phyloP scores from a whole-genome alignment of 2,113 vertebrate species.

The Hiodon tergisus region DNA sequence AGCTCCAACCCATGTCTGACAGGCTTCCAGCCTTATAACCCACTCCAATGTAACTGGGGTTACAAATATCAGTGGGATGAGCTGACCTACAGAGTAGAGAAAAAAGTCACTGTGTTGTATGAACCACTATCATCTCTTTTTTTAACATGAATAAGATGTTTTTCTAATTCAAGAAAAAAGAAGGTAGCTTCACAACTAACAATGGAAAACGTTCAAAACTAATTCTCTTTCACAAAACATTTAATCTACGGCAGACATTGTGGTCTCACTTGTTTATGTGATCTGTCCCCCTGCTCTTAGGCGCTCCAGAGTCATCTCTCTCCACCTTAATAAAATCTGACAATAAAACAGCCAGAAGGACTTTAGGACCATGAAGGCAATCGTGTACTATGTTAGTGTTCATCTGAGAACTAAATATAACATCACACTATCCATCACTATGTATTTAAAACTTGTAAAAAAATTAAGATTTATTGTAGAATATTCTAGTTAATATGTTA shows the following conservation, averaged over 20 bases:
- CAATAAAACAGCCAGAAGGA: slow-evolving; percentile 23
- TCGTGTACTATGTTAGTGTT: neutral
- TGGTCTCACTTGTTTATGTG: slow-evolving; percentile 46
- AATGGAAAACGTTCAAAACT: too few species aligned
- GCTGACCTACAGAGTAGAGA: slow-evolving; percentile 43
- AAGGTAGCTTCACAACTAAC: neutral
- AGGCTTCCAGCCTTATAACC: slow-evolving; percentile 59
- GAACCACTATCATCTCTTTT: neutral
- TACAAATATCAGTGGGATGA: slow-evolving; percentile 66
- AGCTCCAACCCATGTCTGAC: slow-evolving; percentile 72
- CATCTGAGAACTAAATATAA: too few species aligned
- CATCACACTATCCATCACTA: too few species aligned
- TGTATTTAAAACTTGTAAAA: too few species aligned
- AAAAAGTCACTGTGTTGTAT: neutral
- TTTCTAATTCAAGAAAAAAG: neutral
- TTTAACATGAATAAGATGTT: neutral
- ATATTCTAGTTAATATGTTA: too few species aligned
- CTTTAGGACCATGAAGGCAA: neutral
- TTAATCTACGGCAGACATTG: neutral
- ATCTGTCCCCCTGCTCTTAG: slow-evolving; percentile 65
- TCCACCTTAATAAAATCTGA: slow-evolving; percentile 94
- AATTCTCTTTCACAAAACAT: too few species aligned
- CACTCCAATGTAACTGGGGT: slow-evolving; percentile 77
- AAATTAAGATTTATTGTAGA: too few species aligned
- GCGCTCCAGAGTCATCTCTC: slow-evolving; percentile 71